Evolutionary conservation across 2,888 invertebrate species (phyloP).

Genomic region (Heliconius hortense): DNA sequence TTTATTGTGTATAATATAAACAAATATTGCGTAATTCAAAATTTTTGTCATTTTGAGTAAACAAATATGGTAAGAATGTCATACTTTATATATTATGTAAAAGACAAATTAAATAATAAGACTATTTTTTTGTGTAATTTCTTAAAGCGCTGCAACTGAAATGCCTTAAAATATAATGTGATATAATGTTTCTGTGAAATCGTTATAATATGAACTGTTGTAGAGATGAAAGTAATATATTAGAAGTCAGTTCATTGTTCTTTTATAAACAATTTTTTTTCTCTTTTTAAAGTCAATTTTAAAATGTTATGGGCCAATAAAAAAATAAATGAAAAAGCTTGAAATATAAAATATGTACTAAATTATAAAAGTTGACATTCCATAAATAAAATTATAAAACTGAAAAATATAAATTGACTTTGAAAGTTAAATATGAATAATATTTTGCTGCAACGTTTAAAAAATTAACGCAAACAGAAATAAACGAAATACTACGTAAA

Average conservation of each 20-base stretch:
- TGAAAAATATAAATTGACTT: conserved; percentile 17
- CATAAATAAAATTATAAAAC: conserved; percentile 15
- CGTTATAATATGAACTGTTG: conserved; percentile 29
- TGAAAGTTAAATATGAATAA: conserved; percentile 24
- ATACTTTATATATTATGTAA: conserved; percentile 11
- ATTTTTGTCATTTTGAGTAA: conserved; percentile 2
- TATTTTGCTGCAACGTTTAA: conserved; percentile 25
- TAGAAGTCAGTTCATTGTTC: conserved; percentile 23
- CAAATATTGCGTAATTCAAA: neutral
- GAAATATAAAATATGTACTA: conserved; percentile 1
- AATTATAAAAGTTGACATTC: conserved; percentile 25
- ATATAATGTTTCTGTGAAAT: conserved; percentile 49
- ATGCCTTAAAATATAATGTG: conserved; percentile 70
- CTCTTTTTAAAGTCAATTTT: conserved; percentile 17
- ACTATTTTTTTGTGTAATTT: conserved; percentile 14
- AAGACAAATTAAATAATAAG: conserved; percentile 14
- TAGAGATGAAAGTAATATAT: conserved; percentile 32
- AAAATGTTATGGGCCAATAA: conserved; percentile 1
- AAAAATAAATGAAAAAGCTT: neutral
- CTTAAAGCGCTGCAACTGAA: conserved; percentile 42
- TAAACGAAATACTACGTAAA: conserved; percentile 37
- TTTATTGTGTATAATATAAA: neutral
- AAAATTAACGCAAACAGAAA: conserved; percentile 35
- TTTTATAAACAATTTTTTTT: conserved; percentile 6
- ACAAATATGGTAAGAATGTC: conserved; percentile 11